Base-by-base conservation (phyloP, 2,113 vertebrate genomes). In the Muntiacus reevesi region DNA sequence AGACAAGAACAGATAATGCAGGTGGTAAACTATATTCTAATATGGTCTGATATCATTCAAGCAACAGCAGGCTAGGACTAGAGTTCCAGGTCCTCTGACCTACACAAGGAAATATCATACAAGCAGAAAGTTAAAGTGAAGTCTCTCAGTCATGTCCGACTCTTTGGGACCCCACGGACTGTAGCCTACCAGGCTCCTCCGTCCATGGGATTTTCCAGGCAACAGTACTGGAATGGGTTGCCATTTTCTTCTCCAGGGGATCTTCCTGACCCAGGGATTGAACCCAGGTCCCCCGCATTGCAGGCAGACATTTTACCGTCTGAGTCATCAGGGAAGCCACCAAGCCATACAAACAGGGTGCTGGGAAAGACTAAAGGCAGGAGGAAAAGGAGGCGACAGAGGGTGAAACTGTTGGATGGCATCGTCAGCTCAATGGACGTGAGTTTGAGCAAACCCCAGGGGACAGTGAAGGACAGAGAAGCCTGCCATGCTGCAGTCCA, bases 61-160 rank as follows among this genome's bases (percentile, higher is more conserved):
- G 21, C 17, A 17, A 93, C 94, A 97, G 87, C 21, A 78, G 97
- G 91, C 89, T 96, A 96, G 76, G 92, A 91, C 88, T 98, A 96
- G 92, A 92, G 95, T 95, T 97, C 87, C 28, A 64, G 52, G 54
- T 30, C 33, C 89, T 95, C 95, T 98, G 97, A 98, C 91, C 96
- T 89, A 93, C 95, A 90, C 52, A 89, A 96, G 76, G 57, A 23
- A 78, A 87, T 30, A 36, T 94, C 81, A 84, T 7, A 71, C 54
- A 91, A 86, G 91, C 55, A 89, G 21, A 74, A 74, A 40, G 21
- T 74, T 74, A 74, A 40, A 74, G 36, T 25, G 36, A 74, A 23
- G 40, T 40, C 67, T 40, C 67, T 40, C 36, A 74, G 36, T 25
- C 2, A 0, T 74, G 19, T 74, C 21, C 0, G 2, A 40, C n/a